Evolutionary conservation across 1,140 invertebrate species (phyloP).

Genomic region (Paraescarpia echinospica): DNA sequence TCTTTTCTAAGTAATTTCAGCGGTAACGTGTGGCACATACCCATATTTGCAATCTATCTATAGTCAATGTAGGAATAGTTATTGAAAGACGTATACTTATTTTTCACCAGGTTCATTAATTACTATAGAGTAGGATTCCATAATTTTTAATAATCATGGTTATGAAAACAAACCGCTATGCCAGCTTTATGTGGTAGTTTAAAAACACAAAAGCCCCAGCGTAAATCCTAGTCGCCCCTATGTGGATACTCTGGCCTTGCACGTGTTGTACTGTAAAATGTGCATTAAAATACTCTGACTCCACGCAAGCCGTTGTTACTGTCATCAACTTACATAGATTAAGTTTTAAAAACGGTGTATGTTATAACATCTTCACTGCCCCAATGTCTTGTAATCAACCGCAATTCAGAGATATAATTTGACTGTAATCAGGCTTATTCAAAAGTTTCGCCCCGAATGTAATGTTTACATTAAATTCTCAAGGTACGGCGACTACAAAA

Average conservation of each 20-base stretch:
- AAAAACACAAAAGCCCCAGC: background rate
- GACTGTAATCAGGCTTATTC: background rate
- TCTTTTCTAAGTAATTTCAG: too few species aligned
- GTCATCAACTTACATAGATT: too few species aligned
- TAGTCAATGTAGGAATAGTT: background rate
- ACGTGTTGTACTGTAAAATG: too few species aligned
- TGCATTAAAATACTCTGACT: too few species aligned
- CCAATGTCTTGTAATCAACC: background rate
- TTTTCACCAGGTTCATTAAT: too few species aligned
- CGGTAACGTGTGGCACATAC: background rate
- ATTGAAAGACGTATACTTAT: background rate
- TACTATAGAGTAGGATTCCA: too few species aligned
- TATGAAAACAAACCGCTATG: too few species aligned
- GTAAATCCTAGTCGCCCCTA: too few species aligned
- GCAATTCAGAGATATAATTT: background rate
- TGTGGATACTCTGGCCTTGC: too few species aligned
- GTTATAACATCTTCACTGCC: background rate
- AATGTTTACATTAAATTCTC: background rate
- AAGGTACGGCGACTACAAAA: background rate
- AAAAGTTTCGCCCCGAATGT: background rate
- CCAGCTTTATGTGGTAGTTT: background rate
- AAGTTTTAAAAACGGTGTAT: background rate
- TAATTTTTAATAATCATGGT: too few species aligned
- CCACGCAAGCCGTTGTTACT: too few species aligned
- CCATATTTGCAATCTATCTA: background rate